Base-by-base conservation (phyloP, 2,888 invertebrate genomes). In the Caenorhabditis sulstoni region DNA sequence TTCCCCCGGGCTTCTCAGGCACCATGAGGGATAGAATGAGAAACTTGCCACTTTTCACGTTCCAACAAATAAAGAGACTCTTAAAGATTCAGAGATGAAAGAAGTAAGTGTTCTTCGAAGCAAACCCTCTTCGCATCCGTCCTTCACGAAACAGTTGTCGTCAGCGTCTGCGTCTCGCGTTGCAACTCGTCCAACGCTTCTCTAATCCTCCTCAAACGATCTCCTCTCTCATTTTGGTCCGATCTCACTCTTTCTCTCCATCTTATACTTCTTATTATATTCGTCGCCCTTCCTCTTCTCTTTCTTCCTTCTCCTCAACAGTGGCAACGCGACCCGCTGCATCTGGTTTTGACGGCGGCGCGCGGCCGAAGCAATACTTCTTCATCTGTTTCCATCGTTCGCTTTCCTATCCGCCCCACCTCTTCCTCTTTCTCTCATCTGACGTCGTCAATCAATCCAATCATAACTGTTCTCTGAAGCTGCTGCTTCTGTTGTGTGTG, bases 121-220 rank as follows among this genome's bases (percentile, higher is more conserved):
- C 49, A 50, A n/a, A 20, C 45, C 44, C 12, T 47, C 49, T 50
- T 59, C 58, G 18, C 45, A 57, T 37, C 20, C 37, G 52, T 62
- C 71, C 52, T 61, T 53, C 53, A 35, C 37, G 61, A 64, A 76
- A 76, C 75, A 76, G 75, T 76, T 68, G 75, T 37, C 22, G 52
- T 35, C n/a, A 37, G 11, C 41, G 18, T 58, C 58, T 73, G 18
- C 41, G 58, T 52, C 52, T 64, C 52, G 44, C 45, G 14, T 1
- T 4, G 29, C 3, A 16, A 39, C 53, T 61, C 49, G 37, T 45
- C 50, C 52, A 37, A 18, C 35, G 7, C 11, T 8, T 68, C 58
- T 77, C 67, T 68, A 64, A 55, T 55, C 55, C 62, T 71, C 64
- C 37, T 45, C 58, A 58, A 49, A 57, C 64, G n/a, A 41, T 52